Evolutionary conservation across 2,113 vertebrate genomes (phyloP), one percentile per base, ranked within the genome.

Genomic region (Scomber scombrus): DNA sequence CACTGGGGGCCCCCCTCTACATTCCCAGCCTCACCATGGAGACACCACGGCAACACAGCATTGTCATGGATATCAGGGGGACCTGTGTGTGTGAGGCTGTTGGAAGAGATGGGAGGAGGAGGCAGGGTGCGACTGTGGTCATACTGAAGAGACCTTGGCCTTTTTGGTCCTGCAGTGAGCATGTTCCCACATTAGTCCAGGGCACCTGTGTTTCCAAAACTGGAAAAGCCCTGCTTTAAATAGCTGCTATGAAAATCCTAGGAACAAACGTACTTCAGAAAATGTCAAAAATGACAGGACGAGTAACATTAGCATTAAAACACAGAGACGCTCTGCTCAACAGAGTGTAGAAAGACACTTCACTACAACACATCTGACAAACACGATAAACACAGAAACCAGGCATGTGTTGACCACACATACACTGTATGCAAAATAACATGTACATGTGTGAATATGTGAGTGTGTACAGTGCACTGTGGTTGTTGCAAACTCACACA

Each of bases 21-120:
- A 95, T 95, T 95, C 94, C 91, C 94, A 94, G 94, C 88, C 94
- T 95, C 94, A 95, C 95, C 94, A 95, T 95, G 93, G 95, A 91
- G 92, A 95, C 94, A 84, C 91, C 93, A 95, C 89, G 91, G 96
- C 95, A 95, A 96, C 95, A 92, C 93, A 68, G 90, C 86, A 96
- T 97, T 97, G 96, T 97, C 94, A 97, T 97, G 96, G 96, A 96
- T 96, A 97, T 96, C 94, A 95, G 95, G 92, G 92, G 89, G 92
- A 84, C 85, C 71, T 89, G 86, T 85, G 73, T 76, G 83, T 60
- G 78, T 71, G 26, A 26, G 77, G 78, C 67, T 81, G 89, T 70
- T 71, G 82, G 66, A 81, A 65, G 65, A 75, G 82, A 82, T 75
- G 79, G 83, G 85, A 90, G 89, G 86, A 87, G 87, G 88, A 86